A percentile compares a stretch with the other conserved stretches of the same genome.
These are phyloP conservation scores for Melanotaenia parkinsoni DNA, from an alignment of 2,797 vertebrate genomes.

Conservation along the genomic window DNA sequence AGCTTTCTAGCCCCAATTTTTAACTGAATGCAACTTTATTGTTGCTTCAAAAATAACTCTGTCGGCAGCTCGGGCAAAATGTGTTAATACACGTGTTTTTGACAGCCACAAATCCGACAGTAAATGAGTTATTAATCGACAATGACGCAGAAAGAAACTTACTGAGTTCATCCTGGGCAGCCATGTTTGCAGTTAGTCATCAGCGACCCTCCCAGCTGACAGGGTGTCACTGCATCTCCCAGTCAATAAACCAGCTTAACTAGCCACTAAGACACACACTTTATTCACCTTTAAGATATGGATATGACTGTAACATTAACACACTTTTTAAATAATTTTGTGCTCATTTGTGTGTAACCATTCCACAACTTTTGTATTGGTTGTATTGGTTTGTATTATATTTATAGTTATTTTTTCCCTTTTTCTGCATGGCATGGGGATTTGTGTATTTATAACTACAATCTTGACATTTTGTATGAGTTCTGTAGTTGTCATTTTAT, in stretches of 20 bases:
- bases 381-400: too few species aligned
- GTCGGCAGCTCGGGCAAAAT: accelerated
- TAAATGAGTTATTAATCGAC: slow-evolving; percentile 11
- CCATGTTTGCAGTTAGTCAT: slow-evolving; percentile 82
- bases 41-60: background rate
- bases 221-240: slow-evolving; percentile 42
- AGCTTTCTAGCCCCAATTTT: slow-evolving; percentile 23
- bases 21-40: background rate
- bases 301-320: too few species aligned
- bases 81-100: background rate
- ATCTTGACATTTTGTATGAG: too few species aligned
- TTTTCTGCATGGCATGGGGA: background rate
- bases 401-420: background rate
- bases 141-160: slow-evolving; percentile 83
- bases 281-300: too few species aligned
- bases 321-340: too few species aligned
- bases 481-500: too few species aligned
- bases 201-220: slow-evolving; percentile 48
- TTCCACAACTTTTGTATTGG: too few species aligned
- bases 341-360: too few species aligned
- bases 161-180: slow-evolving; percentile 98
- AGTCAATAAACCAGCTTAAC: too few species aligned
- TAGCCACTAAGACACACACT: background rate
- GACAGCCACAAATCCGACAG: background rate
- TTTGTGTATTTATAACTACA: background rate